Conservation (phyloP, 2,888 invertebrate genomes). For the Laspeyria flexula region DNA sequence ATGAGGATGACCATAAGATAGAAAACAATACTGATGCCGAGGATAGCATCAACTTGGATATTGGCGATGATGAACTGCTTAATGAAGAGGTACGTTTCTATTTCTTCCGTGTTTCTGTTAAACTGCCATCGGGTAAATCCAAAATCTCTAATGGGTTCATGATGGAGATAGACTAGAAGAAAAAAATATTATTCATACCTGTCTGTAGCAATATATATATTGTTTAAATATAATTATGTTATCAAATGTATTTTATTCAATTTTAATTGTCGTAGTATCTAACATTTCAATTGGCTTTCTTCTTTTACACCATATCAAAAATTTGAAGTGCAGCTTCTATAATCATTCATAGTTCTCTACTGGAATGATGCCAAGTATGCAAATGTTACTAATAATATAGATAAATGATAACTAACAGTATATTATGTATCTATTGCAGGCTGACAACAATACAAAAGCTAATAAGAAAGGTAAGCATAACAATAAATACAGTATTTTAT, state of each 20-base stretch:
- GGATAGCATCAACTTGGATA: conserved; percentile 92
- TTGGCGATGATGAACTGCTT: conserved; percentile 93
- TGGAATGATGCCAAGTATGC: conserved; percentile 56
- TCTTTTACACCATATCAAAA: conserved; percentile 8
- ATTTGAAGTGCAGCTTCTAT: conserved; percentile 22
- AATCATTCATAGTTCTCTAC: conserved; percentile 43
- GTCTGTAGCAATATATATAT: conserved; percentile 10
- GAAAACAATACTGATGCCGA: conserved; percentile 90
- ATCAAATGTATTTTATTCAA: conserved; percentile 36
- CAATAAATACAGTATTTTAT: neutral
- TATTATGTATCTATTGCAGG: conserved; percentile 72
- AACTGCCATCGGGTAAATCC: conserved; percentile 58
- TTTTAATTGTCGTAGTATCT: conserved; percentile 28
- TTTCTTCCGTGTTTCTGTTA: conserved; percentile 78
- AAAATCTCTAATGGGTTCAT: conserved; percentile 65
- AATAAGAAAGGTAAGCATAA: conserved; percentile 82
- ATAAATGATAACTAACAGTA: conserved; percentile 16
- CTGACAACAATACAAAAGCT: conserved; percentile 85
- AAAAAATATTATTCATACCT: neutral
- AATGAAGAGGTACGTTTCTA: conserved; percentile 90
- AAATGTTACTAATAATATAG: conserved; percentile 12
- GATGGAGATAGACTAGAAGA: conserved; percentile 74
- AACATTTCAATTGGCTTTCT: conserved; percentile 12
- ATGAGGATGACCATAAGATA: conserved; percentile 72
- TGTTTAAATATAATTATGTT: conserved; percentile 27